A percentile compares a stretch with the other conserved stretches of the same genome.
These are phyloP conservation scores for Yponomeuta evonymella DNA, from an alignment of 2,888 invertebrate species.

Conservation along the genomic window DNA sequence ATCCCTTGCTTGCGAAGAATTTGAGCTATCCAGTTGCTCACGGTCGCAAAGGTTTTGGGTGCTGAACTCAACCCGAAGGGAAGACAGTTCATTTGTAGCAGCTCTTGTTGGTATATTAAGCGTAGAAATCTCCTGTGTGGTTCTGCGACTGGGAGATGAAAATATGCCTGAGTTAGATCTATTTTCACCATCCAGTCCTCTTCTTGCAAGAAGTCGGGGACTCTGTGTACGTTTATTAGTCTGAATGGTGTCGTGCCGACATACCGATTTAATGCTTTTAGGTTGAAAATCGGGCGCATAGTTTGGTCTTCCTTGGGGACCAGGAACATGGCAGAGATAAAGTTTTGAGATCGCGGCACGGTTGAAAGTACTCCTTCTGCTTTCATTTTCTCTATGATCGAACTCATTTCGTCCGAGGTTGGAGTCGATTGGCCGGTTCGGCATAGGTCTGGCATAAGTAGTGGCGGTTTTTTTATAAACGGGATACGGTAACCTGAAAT, in stretches of 20 bases:
- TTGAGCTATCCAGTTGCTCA: conserved; percentile 28
- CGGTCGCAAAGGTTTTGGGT: conserved; percentile 25
- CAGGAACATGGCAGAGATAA: conserved; percentile 29
- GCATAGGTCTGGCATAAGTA: too few relatives aligned
- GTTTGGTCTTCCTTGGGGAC: conserved; percentile 27
- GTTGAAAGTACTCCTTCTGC: conserved; percentile 19
- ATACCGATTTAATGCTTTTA: conserved; percentile 27
- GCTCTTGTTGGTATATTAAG: conserved; percentile 22
- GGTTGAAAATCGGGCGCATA: conserved; percentile 27
- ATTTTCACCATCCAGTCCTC: conserved; percentile 28
- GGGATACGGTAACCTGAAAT: too few relatives aligned
- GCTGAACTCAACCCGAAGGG: conserved; percentile 32
- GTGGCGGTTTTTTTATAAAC: too few relatives aligned
- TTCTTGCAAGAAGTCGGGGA: conserved; percentile 29
- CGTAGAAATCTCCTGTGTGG: conserved; percentile 27
- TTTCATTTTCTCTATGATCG: conserved; percentile 22
- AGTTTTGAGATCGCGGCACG: conserved; percentile 24
- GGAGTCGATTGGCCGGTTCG: conserved; percentile 14
- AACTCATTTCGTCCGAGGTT: conserved; percentile 20
- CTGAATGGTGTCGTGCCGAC: conserved; percentile 23
- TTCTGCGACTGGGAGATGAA: conserved; percentile 23
- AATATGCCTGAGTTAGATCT: conserved; percentile 28
- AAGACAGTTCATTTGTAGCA: conserved; percentile 30
- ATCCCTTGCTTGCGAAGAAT: conserved; percentile 24
- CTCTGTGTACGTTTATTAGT: conserved; percentile 25